phyloP scores from a whole-genome alignment of 2,888 invertebrate species.

The Dusona sp. region DNA sequence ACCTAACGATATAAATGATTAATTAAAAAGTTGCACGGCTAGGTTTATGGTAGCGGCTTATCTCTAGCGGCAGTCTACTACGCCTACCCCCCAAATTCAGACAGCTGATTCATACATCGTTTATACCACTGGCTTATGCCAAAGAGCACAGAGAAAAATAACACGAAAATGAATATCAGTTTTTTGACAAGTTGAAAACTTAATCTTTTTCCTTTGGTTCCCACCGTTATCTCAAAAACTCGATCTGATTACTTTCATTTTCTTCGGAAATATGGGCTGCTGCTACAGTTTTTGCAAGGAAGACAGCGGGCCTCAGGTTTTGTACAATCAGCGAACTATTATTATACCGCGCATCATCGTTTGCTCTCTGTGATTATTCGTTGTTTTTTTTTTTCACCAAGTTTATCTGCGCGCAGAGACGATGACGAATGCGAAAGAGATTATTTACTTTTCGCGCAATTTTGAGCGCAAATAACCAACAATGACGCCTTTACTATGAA shows the following conservation, averaged over 20 bases:
- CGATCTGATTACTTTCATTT: neutral
- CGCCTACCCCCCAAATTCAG: slow-evolving; percentile 38
- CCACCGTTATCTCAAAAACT: neutral
- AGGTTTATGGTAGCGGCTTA: too few species aligned
- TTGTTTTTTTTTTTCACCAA: neutral
- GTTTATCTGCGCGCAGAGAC: neutral
- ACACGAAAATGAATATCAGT: slow-evolving; percentile 68
- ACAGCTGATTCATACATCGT: slow-evolving; percentile 74
- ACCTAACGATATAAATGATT: too few species aligned
- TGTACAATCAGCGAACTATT: slow-evolving; percentile 60
- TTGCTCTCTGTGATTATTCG: neutral
- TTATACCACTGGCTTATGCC: slow-evolving; percentile 28
- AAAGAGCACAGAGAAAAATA: slow-evolving; percentile 44
- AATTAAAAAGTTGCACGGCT: too few species aligned
- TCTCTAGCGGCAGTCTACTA: slow-evolving; percentile 53
- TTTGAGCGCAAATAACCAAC: neutral
- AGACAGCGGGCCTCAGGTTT: slow-evolving; percentile 89
- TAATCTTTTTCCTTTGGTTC: slow-evolving; percentile 20
- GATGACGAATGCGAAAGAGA: neutral
- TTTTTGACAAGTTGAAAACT: slow-evolving; percentile 37
- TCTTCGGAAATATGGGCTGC: slow-evolving; percentile 77
- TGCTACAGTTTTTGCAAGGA: slow-evolving; percentile 91
- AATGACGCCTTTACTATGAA: neutral
- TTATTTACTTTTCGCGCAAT: neutral
- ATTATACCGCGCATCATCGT: slow-evolving; percentile 4